Evolutionary conservation across 1,140 invertebrate genomes (phyloP).

Genomic region (Drosophila oshimai): DNA sequence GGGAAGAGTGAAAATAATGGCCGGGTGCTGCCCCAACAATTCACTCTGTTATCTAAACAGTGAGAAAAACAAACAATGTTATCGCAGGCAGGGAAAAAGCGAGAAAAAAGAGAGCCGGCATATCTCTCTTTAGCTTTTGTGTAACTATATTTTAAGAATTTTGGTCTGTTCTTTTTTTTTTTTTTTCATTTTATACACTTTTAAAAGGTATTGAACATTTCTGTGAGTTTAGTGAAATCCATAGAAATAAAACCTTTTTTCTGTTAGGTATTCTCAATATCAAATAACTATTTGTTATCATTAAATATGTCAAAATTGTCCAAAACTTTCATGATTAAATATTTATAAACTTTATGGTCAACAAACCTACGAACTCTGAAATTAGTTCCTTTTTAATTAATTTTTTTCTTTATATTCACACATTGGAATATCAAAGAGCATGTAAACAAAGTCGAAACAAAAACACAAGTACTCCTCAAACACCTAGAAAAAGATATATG

Average conservation of each 20-base stretch:
- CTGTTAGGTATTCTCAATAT: too few species aligned
- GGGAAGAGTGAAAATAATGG: background rate
- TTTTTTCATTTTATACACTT: background rate
- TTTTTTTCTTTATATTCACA: background rate
- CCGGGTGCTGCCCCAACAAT: conserved; percentile 8
- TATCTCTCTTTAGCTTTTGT: conserved; percentile 6
- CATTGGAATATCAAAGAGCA: conserved; percentile 23
- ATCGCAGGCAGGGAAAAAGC: conserved; percentile 10
- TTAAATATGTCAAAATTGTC: too few species aligned
- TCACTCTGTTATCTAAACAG: conserved; percentile 17
- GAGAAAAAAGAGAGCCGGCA: conserved; percentile 8
- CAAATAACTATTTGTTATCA: too few species aligned
- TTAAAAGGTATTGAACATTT: background rate
- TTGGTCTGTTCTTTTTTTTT: background rate
- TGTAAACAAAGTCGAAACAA: conserved; percentile 28
- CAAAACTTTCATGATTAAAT: too few species aligned
- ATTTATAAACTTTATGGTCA: background rate
- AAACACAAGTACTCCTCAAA: conserved; percentile 30
- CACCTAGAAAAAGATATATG: background rate
- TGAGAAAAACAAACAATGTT: conserved; percentile 35
- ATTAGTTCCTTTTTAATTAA: background rate
- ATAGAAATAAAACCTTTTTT: too few species aligned
- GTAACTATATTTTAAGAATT: conserved; percentile 19
- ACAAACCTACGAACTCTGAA: background rate
- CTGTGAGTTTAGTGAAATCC: too few species aligned